Evolutionary conservation across 2,888 invertebrate species (phyloP), one percentile per base, ranked within the genome.

Genomic region (Napeogenes sylphis): DNA sequence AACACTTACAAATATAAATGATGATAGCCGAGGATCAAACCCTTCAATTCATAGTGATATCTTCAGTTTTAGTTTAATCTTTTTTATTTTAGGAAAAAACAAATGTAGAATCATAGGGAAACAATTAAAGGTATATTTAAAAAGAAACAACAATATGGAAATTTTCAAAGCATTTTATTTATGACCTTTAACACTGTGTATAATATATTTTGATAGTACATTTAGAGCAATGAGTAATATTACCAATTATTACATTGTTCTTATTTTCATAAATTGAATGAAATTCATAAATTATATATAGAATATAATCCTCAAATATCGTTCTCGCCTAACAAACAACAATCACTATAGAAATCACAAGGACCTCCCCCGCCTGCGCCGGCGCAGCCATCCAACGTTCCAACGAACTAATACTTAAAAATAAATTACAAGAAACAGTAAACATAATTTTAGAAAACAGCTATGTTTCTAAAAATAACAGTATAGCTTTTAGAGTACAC

Each of bases 131-230:
- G 58, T 21, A 38, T n/a, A 35, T 55, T 13, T 45, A 46, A 30
- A 80, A 84, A 61, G 71, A 87, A 89, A 87, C 84, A 85, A 84
- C 67, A 63, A 70, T 81, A 69, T 84, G 85, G 88, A 90, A 90
- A 90, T 90, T 90, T 90, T 90, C 90, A 88, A 90, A 90, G 90
- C 90, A 87, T 89, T 90, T 90, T 90, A 90, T 90, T 90, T 87
- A 90, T 89, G 90, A 90, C 89, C 89, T 90, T 90, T 90, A 90
- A 90, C 90, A 90, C 90, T 86, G 90, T 90, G 90, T 90, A 90
- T 90, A 90, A 90, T 90, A 90, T 91, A 91, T 90, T 90, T 90
- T 90, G 90, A 90, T 91, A 91, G 87, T 91, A 91, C 91, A 91
- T 91, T 91, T 90, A 91, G 90, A 90, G 91, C 91, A 90, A 89